Evolutionary conservation across 2,113 vertebrate species (phyloP), one percentile per base, ranked within the genome.

Genomic region (Triplophysa dalaica): DNA sequence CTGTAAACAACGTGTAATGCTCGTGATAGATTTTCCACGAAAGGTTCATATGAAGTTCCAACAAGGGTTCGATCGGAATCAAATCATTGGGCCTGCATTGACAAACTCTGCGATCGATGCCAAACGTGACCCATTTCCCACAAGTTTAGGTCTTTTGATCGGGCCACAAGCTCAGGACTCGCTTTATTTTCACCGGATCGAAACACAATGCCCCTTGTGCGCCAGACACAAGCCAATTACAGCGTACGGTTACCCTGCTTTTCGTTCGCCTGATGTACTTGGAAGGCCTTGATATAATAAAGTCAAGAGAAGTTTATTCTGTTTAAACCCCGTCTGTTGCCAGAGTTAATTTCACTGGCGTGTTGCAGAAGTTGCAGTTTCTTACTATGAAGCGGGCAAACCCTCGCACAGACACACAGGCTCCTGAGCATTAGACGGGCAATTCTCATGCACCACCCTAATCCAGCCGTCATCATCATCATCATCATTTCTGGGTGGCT

Each of bases 281-380:
- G 89, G 90, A 91, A 93, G 86, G 87, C 88, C 88, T 92, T 87
- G 89, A 89, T 89, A 90, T 92, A 92, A 93, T 92, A 91, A 91
- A 91, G 90, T 91, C 86, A 92, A 90, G 88, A 90, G 89, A 92
- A 91, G 88, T 92, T 91, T 90, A 92, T 90, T 90, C 90, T 90
- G 86, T 90, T 88, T 90, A 89, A 90, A 90, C 92, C 91, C 89
- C 87, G 90, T 91, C 88, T 89, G 89, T 87, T 91, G 91, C 89
- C 89, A 90, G 87, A 89, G 87, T 84, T 91, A 87, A 90, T 92
- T 92, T 92, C 88, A 90, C 88, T 81, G 83, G 87, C 74, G 87
- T 48, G 84, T 87, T 81, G 76, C 85, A 87, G 85, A 75, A 84
- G 82, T 85, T 92, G 87, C 89, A 91, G 91, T 87, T 89, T 90